Base-by-base conservation (phyloP, 2,888 invertebrate species). In the Phlogophora meticulosa region DNA sequence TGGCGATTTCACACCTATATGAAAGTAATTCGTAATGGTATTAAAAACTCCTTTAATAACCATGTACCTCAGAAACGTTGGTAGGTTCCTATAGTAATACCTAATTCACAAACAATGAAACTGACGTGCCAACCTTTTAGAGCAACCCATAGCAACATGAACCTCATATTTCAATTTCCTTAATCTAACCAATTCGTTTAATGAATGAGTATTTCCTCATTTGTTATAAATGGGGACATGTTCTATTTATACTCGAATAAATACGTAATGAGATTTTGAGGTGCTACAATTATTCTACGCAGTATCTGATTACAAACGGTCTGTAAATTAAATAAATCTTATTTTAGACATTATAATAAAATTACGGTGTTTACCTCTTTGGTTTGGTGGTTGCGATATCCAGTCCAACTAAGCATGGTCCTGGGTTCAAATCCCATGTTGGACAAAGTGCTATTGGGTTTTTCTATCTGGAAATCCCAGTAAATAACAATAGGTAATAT, bases 211-310 rank as follows among this genome's bases (percentile, higher is more conserved):
- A n/a, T n/a, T n/a, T n/a, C 20, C 34, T 22, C n/a, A 11, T 69
- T 53, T 13, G 11, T 34, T 36, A 56, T 28, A 56, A 70, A 49
- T 34, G 5, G 10, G n/a, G 24, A 0, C 11, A 15, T 45, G 45
- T 56, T 40, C 22, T 40, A 57, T 62, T 57, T 62, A 51, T n/a
- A 28, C 40, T 42, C 43, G 36, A 69, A 68, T 10, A 55, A 68
- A 49, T 43, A 49, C 10, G 7, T 53, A 70, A 70, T 45, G 15
- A 17, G 51, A 45, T 70, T 70, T 56, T 36, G 48, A 45, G 40
- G 40, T 20, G 20, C 7, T 62, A 70, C 22, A 38, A 51, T 69
- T 51, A 69, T 60, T 45, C 34, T 17, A 22, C 24, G 22, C 34
- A 59, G 61, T 61, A 51, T 51, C 20, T 51, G 43, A 56, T 40